Evolutionary conservation across 2,797 vertebrate species (phyloP).

Genomic region (Picus viridis): DNA sequence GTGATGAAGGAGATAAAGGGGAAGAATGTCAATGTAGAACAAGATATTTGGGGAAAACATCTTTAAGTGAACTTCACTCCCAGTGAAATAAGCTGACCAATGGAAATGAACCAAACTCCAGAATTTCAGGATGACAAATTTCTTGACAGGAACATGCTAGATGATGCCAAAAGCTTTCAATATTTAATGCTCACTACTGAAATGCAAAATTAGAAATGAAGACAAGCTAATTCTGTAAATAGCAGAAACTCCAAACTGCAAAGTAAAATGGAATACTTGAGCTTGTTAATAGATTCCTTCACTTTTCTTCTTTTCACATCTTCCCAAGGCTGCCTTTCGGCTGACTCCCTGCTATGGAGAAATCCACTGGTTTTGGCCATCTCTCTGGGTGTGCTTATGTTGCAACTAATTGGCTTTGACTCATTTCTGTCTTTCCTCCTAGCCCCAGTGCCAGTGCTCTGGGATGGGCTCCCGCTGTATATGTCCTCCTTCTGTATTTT

Average conservation of each 20-base stretch:
- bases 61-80: not conserved
- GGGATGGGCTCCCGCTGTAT: not conserved
- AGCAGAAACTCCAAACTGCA: not conserved
- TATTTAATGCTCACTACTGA: not conserved
- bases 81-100: not conserved
- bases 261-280: not conserved
- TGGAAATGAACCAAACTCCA: too few species aligned
- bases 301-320: too few species aligned
- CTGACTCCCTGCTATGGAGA: too few species aligned
- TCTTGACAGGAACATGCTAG: not conserved
- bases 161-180: not conserved
- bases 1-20: not conserved
- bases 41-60: not conserved
- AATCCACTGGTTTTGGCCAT: rapidly evolving
- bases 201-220: not conserved
- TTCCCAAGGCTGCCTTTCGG: too few species aligned
- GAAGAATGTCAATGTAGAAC: not conserved
- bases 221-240: not conserved
- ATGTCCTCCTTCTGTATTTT: too few species aligned
- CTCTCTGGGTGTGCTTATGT: rapidly evolving
- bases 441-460: not conserved
- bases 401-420: not conserved
- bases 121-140: not conserved
- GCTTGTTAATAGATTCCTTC: too few species aligned
- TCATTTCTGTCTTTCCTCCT: not conserved